Evolutionary conservation across 2,113 vertebrate species (phyloP).

Genomic region (Hiodon alosoides): DNA sequence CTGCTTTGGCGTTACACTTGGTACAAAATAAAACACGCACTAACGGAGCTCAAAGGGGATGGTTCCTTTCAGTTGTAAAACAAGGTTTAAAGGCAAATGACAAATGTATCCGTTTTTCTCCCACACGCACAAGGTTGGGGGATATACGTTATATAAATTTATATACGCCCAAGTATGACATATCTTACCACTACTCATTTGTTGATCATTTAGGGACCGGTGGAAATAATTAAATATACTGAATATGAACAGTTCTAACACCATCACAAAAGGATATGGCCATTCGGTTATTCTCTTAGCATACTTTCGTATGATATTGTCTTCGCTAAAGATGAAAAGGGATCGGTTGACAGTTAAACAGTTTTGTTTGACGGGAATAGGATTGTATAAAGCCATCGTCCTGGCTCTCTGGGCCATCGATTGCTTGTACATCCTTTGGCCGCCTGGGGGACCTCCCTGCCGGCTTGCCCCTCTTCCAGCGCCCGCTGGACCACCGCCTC

Average conservation of each 20-base stretch:
- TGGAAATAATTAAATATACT: not conserved
- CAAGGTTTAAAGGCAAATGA: too few relatives aligned
- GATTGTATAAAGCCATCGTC: constrained; percentile 99
- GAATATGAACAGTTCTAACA: not conserved
- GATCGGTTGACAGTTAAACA: constrained; percentile 98
- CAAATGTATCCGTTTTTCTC: too few relatives aligned
- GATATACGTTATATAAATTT: too few relatives aligned
- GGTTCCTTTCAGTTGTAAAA: too few relatives aligned
- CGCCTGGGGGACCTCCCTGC: constrained; percentile 79
- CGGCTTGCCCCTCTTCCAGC: constrained; percentile 75
- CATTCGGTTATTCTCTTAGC: constrained; percentile 97
- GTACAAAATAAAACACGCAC: too few relatives aligned
- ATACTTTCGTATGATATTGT: constrained; percentile 97
- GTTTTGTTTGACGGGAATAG: constrained; percentile 97
- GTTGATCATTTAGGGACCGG: too few relatives aligned
- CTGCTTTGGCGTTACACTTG: not conserved
- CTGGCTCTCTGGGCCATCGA: constrained; percentile 95
- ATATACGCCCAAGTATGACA: too few relatives aligned
- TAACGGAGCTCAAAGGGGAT: too few relatives aligned
- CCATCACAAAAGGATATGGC: constrained; percentile 89
- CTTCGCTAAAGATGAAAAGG: constrained; percentile 97
- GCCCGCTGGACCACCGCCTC: constrained; percentile 68
- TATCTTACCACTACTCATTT: too few relatives aligned
- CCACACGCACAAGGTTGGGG: too few relatives aligned
- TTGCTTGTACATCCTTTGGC: constrained; percentile 95